Evolutionary conservation across 2,113 vertebrate species (phyloP).

Genomic region (Poicephalus meyeri): DNA sequence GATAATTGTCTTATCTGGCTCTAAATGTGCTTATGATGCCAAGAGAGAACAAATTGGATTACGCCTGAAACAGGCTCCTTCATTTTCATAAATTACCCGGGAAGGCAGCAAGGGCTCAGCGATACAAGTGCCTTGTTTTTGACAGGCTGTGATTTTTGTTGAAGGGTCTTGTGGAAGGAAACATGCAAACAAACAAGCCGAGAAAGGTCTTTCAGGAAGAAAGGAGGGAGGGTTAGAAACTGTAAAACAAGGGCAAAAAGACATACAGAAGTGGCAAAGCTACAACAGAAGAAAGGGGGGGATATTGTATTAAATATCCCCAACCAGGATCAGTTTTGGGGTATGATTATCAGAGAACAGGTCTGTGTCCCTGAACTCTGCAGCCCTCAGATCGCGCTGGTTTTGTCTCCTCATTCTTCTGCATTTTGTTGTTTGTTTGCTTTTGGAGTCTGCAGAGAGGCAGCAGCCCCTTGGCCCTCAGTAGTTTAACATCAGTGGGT

Average conservation of each 20-base stretch:
- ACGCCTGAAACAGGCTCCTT: neutral
- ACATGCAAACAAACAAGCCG: neutral
- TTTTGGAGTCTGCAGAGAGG: neutral
- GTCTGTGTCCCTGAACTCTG: neutral
- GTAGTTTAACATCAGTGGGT: neutral
- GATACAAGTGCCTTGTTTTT: neutral
- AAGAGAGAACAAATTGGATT: conserved; percentile 58
- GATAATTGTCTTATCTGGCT: conserved; percentile 62
- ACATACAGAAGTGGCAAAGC: neutral
- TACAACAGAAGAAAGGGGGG: neutral
- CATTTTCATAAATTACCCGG: conserved; percentile 42
- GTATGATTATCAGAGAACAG: neutral
- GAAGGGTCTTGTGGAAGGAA: neutral
- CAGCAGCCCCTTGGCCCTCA: accelerated
- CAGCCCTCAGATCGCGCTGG: neutral
- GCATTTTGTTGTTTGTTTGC: neutral
- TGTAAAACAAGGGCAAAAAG: neutral
- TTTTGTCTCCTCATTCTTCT: neutral
- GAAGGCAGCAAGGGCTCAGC: neutral
- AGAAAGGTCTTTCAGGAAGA: neutral
- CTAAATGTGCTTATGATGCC: conserved; percentile 52
- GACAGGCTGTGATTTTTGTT: conserved; percentile 13
- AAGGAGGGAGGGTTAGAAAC: neutral
- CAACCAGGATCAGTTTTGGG: neutral
- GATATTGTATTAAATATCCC: neutral